These are phyloP conservation scores for Buathra laborator DNA, from an alignment of 2,888 invertebrate species.

Conservation along the genomic window DNA sequence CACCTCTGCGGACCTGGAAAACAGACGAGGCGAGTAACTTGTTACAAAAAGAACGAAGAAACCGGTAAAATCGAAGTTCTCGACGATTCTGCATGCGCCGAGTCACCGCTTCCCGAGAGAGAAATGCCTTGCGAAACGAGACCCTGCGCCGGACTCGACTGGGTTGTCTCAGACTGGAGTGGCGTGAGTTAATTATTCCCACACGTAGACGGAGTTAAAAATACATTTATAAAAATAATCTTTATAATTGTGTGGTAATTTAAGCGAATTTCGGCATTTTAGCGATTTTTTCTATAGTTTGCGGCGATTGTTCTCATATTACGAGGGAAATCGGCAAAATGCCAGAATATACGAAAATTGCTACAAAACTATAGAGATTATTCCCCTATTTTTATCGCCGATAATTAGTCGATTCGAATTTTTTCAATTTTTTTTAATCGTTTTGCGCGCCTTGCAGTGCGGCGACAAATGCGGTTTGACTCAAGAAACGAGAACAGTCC, in stretches of 20 bases:
- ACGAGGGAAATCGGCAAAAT: too few relatives aligned
- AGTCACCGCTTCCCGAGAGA: slow-evolving; percentile 89
- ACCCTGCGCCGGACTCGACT: slow-evolving; percentile 96
- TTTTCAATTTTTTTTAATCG: not conserved
- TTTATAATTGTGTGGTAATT: too few relatives aligned
- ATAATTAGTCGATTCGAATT: slow-evolving; percentile 1
- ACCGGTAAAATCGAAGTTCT: slow-evolving; percentile 89
- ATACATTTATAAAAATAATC: too few relatives aligned
- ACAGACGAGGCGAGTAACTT: slow-evolving; percentile 92
- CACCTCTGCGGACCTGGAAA: slow-evolving; percentile 96
- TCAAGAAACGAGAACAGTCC: slow-evolving; percentile 90
- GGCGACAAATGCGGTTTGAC: slow-evolving; percentile 91
- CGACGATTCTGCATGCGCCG: slow-evolving; percentile 88
- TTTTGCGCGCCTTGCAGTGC: slow-evolving; percentile 87
- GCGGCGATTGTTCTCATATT: too few relatives aligned
- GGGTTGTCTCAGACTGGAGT: slow-evolving; percentile 95
- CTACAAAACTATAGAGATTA: too few relatives aligned
- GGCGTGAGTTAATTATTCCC: slow-evolving; percentile 89
- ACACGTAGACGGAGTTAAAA: not conserved
- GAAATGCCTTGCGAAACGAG: slow-evolving; percentile 91
- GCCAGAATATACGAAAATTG: too few relatives aligned
- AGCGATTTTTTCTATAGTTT: too few relatives aligned
- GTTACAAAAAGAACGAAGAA: slow-evolving; percentile 89
- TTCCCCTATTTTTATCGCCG: too few relatives aligned
- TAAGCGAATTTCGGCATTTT: too few relatives aligned